Percentiles rank a stretch among this genome's conserved stretches.
These are phyloP conservation scores for Burhinus bistriatus DNA, from an alignment of 2,113 vertebrate genomes.

Conservation along the genomic window DNA sequence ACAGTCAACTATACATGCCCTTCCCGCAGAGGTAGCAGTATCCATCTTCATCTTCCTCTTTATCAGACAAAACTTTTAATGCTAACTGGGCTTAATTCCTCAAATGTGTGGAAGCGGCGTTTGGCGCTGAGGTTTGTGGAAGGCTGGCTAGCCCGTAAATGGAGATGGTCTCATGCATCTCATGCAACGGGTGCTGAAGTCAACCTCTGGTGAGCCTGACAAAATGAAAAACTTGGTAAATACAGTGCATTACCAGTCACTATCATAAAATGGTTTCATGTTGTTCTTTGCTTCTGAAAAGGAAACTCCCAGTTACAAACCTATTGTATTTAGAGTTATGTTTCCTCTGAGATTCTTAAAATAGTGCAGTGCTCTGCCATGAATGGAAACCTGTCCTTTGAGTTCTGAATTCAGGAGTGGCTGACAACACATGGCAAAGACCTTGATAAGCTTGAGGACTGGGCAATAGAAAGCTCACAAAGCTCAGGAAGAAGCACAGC, in stretches of 20 bases:
- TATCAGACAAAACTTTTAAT: background rate
- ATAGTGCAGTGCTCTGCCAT: background rate
- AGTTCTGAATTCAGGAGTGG: background rate
- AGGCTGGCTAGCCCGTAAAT: background rate
- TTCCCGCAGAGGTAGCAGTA: background rate
- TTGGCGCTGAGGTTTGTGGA: background rate
- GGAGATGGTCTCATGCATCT: background rate
- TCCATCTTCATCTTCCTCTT: background rate
- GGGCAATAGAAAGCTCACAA: background rate
- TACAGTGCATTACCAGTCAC: background rate
- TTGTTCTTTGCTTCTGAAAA: background rate
- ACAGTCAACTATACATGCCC: accelerated
- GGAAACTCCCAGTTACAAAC: background rate
- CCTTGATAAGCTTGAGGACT: background rate
- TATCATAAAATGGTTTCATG: background rate
- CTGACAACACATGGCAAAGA: background rate
- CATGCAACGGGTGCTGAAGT: background rate
- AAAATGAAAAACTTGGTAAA: background rate
- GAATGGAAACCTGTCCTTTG: background rate
- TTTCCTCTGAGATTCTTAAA: background rate
- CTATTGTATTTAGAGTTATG: background rate
- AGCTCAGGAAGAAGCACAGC: background rate
- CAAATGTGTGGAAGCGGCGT: background rate
- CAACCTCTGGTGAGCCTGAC: background rate
- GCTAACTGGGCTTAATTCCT: background rate